A percentile compares a stretch with the other conserved stretches of the same genome.
phyloP scores from a whole-genome alignment of 2,888 invertebrate genomes.

The Acanthosoma haemorrhoidale region DNA sequence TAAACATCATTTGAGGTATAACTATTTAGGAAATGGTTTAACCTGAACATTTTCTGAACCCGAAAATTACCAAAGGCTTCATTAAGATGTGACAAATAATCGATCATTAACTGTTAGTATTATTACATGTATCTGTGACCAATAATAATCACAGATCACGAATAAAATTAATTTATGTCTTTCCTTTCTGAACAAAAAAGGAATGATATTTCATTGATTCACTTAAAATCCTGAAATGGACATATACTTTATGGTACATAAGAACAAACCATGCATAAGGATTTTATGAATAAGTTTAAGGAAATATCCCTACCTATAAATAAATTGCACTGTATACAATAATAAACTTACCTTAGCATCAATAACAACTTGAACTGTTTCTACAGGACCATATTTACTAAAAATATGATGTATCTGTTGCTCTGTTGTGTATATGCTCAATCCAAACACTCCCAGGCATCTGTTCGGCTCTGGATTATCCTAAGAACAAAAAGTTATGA shows the following conservation, averaged over 20 bases:
- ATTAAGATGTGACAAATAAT: too few species aligned
- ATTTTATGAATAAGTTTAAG: too few species aligned
- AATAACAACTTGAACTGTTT: constrained; percentile 88
- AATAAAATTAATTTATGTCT: background rate
- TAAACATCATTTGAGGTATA: background rate
- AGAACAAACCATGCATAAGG: too few species aligned
- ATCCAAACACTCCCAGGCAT: constrained; percentile 91
- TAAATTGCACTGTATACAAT: background rate
- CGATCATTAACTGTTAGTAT: too few species aligned
- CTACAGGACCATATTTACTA: constrained; percentile 84
- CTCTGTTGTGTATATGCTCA: constrained; percentile 89
- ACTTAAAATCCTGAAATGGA: too few species aligned
- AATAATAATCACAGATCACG: background rate
- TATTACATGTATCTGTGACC: too few species aligned
- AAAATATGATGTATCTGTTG: constrained; percentile 88
- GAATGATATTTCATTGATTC: background rate
- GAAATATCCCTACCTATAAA: too few species aligned
- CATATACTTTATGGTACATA: too few species aligned
- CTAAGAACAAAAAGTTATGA: too few species aligned
- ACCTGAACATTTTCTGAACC: too few species aligned
- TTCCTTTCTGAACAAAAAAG: background rate
- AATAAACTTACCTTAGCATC: constrained; percentile 74
- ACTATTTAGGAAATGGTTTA: too few species aligned
- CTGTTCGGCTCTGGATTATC: constrained; percentile 82
- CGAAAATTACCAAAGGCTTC: too few species aligned